These are phyloP conservation scores for Gouania willdenowi DNA, from an alignment of 2,797 vertebrate species.

Conservation along the genomic window DNA sequence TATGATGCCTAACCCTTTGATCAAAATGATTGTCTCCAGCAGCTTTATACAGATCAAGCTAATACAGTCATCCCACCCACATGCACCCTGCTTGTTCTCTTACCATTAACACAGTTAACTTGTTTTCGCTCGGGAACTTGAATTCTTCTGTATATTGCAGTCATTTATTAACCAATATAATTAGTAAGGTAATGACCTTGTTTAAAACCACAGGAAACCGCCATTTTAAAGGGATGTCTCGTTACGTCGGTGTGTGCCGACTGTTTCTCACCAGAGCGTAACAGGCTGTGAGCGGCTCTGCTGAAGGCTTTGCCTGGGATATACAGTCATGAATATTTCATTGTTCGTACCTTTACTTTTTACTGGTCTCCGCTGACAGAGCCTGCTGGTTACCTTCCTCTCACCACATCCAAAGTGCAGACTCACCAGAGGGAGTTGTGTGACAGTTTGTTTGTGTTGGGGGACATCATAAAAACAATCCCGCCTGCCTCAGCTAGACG, in stretches of 20 bases:
- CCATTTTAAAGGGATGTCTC: slow-evolving; percentile 11
- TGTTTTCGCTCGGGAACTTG: too few species aligned
- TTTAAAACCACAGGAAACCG: slow-evolving; percentile 30
- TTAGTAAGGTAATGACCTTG: slow-evolving; percentile 10
- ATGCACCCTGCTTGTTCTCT: too few species aligned
- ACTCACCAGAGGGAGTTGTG: slow-evolving; percentile 25
- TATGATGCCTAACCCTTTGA: too few species aligned
- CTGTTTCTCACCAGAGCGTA: slow-evolving; percentile 22
- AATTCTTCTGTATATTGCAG: too few species aligned
- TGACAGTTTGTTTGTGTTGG: slow-evolving; percentile 37
- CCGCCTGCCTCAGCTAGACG: slow-evolving; percentile 30
- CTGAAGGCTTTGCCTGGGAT: slow-evolving; percentile 38
- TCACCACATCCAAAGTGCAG: slow-evolving; percentile 39
- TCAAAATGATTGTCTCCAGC: too few species aligned
- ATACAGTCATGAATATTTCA: slow-evolving; percentile 64
- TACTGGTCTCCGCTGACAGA: slow-evolving; percentile 28
- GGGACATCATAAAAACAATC: slow-evolving; percentile 33
- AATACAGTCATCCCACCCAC: too few species aligned
- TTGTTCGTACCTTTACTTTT: slow-evolving; percentile 36
- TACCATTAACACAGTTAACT: too few species aligned
- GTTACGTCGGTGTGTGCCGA: slow-evolving; percentile 16
- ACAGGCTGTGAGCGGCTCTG: slow-evolving; percentile 40
- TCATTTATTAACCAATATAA: not conserved
- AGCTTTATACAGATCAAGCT: too few species aligned
- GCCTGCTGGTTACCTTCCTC: slow-evolving; percentile 33